Evolutionary conservation across 2,113 vertebrate species (phyloP).

Genomic region (Ia io): DNA sequence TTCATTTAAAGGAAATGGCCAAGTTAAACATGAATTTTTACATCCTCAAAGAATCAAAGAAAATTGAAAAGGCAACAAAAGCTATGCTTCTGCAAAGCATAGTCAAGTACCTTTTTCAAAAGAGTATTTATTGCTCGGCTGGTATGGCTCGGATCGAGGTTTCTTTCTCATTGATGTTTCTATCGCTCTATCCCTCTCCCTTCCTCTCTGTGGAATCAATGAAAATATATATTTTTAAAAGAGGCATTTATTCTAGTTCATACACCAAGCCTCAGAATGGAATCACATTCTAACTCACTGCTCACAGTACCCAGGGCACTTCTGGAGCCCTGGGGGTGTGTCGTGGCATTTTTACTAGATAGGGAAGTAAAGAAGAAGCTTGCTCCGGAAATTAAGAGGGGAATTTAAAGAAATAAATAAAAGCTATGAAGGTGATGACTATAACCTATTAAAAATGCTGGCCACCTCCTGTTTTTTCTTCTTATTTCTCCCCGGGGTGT

Average conservation of each 20-base stretch:
- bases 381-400: background rate
- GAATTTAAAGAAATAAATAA: constrained; percentile 43
- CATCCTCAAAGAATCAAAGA: constrained; percentile 12
- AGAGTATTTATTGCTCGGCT: background rate
- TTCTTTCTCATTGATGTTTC: too few species aligned
- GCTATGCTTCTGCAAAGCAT: background rate
- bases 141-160: too few species aligned
- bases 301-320: background rate
- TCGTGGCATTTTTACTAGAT: background rate
- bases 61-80: constrained; percentile 24
- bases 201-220: too few species aligned
- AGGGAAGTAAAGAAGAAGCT: background rate
- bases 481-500: background rate
- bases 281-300: background rate
- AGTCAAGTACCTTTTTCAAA: background rate
- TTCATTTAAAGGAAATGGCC: constrained; percentile 5
- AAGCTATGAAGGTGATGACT: background rate
- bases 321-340: background rate
- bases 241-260: background rate
- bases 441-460: constrained; percentile 19
- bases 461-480: background rate
- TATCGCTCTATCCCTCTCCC: too few species aligned
- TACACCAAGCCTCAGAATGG: background rate
- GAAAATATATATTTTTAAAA: background rate
- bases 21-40: background rate